Evolutionary conservation across 2,113 vertebrate species (phyloP), one percentile per base, ranked within the genome.

Genomic region (Melanostigma gelatinosum): DNA sequence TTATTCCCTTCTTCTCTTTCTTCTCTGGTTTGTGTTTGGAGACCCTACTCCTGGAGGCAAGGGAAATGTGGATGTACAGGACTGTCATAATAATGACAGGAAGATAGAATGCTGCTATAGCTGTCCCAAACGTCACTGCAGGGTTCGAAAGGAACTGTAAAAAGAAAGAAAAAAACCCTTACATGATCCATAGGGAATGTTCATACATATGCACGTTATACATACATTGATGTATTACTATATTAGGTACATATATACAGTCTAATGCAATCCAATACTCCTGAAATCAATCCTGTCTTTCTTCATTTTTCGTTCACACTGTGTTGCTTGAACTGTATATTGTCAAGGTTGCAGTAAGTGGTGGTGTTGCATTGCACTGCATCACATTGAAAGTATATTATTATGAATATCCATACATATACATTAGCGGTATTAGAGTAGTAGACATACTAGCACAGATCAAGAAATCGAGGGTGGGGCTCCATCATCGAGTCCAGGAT

Each of bases 71-170:
- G 75, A 99, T 96, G 78, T 99, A 99, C 10, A 99, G 93, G 80
- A 99, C 97, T 0, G 98, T 99, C 98, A 99, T 99, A 91, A 99
- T 99, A 75, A 99, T 94, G 78, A 99, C 98, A 0, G 98, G 98
- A 68, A 99, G 95, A 89, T 99, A 99, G 94, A 99, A 99, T 13
- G 98, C 98, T 4, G 98, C 98, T 0, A 99, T 99, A 48, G 98
- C 98, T 0, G 98, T 99, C 80, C 98, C 98, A 0, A 99, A 99
- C 1, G 98, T 99, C 80, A 95, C 97, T 0, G 94, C 97, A 0
- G 97, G 97, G 93, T 99, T 99, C 69, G 98, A 99, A 57, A 99
- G 96, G 90, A 99, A 99, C 95, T 99, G 96, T 58, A 44, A 11
- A n/a, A 18, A 63, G 29, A 73, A 67, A 70, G 1, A 60, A 60